Percentiles rank a stretch among this genome's conserved stretches.
Evolutionary conservation across 2,113 vertebrate genomes (phyloP).

Genomic region (Erythrocebus patas): DNA sequence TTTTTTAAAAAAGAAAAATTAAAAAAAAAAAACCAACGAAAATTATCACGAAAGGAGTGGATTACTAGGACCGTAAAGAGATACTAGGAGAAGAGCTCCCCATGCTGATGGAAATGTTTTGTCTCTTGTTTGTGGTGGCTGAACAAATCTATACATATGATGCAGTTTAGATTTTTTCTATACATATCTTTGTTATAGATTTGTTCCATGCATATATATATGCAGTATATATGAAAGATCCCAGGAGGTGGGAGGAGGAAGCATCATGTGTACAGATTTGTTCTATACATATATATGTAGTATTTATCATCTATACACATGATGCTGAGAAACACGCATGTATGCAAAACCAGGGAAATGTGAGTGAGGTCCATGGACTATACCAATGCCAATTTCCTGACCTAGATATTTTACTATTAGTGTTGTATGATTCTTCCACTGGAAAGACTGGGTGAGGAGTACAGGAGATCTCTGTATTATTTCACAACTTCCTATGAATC

Average conservation of each 20-base stretch:
- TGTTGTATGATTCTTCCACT: background rate
- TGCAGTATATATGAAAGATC: no score
- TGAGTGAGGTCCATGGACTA: accelerated
- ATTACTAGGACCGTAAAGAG: accelerated
- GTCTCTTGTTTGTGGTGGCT: background rate
- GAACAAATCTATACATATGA: background rate
- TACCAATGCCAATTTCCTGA: accelerated
- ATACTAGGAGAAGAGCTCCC: background rate
- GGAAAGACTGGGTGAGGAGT: accelerated
- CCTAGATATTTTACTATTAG: accelerated
- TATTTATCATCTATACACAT: background rate
- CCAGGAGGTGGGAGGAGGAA: no score
- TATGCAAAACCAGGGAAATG: no score
- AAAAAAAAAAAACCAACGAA: no score
- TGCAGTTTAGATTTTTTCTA: no score
- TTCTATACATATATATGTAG: no score
- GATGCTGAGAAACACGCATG: no score
- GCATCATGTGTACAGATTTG: no score
- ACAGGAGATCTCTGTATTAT: accelerated
- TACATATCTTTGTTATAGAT: no score
- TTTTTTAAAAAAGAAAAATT: no score
- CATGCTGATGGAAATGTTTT: background rate
- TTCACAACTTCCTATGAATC: background rate
- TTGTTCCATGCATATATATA: no score
- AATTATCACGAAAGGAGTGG: accelerated